These are phyloP conservation scores for Stercorarius parasiticus DNA, from an alignment of 2,113 vertebrate genomes.

Conservation along the genomic window DNA sequence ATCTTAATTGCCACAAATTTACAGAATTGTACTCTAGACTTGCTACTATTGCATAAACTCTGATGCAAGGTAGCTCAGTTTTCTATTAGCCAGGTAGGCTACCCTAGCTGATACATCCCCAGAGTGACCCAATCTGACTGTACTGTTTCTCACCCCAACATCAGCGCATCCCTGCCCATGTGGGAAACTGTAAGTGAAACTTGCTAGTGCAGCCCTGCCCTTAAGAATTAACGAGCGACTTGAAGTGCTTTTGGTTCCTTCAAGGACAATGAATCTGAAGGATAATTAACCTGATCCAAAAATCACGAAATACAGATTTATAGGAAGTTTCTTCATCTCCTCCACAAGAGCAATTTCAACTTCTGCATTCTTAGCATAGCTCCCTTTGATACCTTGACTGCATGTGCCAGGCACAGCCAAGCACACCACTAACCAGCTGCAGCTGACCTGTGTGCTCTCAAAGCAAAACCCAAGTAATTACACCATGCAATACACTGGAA, in stretches of 20 bases:
- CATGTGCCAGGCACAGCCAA: not conserved
- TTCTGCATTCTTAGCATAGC: not conserved
- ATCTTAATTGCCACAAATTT: not conserved
- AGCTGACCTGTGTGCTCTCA: not conserved
- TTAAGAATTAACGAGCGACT: not conserved
- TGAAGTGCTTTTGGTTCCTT: not conserved
- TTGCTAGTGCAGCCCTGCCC: not conserved
- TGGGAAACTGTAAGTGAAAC: not conserved
- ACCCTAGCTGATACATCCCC: not conserved
- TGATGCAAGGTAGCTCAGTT: not conserved
- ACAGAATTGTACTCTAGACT: not conserved
- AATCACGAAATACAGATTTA: not conserved
- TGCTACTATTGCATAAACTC: not conserved
- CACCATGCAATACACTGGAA: not conserved
- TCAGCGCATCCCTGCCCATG: accelerated
- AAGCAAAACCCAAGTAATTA: not conserved
- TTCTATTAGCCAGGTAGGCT: not conserved
- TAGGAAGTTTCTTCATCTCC: not conserved
- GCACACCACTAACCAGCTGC: not conserved
- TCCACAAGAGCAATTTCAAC: not conserved
- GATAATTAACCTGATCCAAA: not conserved
- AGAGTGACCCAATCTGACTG: not conserved
- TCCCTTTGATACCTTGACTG: not conserved
- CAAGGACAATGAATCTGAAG: not conserved
- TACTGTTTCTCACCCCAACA: not conserved